These are phyloP conservation scores for Myocastor coypus DNA, from an alignment of 2,113 vertebrate species.

Conservation along the genomic window DNA sequence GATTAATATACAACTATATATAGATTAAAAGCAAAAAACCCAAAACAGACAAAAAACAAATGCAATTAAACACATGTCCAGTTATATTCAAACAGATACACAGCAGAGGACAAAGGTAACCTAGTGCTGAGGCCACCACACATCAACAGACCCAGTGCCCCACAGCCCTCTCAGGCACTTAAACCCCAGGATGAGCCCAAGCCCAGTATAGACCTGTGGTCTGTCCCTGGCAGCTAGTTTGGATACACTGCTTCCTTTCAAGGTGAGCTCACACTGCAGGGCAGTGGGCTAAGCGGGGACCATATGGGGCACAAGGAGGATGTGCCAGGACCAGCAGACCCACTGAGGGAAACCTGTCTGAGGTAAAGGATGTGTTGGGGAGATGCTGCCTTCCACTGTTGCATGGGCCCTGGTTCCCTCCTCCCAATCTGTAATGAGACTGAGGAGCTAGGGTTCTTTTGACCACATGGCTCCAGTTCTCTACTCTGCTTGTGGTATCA, in stretches of 20 bases:
- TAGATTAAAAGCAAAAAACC: background rate
- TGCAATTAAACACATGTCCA: background rate
- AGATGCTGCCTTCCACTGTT: background rate
- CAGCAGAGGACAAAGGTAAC: background rate
- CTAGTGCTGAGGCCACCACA: too few species aligned
- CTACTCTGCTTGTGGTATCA: background rate
- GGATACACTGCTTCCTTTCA: background rate
- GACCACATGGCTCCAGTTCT: background rate
- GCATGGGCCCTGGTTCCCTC: too few species aligned
- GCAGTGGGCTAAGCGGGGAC: background rate
- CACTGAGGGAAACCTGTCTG: background rate
- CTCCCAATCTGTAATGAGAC: rapidly evolving
- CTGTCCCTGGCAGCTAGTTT: background rate
- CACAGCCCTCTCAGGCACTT: background rate
- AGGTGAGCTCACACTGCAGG: background rate
- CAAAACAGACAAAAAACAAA: background rate
- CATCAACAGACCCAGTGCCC: background rate
- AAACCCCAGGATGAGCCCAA: background rate
- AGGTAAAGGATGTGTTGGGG: background rate
- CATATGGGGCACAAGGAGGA: too few species aligned
- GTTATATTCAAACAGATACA: background rate
- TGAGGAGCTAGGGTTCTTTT: background rate
- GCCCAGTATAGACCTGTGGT: background rate
- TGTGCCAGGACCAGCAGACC: background rate
- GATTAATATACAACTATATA: background rate